Base-by-base conservation (phyloP, 2,888 invertebrate genomes). In the Noctua janthina region DNA sequence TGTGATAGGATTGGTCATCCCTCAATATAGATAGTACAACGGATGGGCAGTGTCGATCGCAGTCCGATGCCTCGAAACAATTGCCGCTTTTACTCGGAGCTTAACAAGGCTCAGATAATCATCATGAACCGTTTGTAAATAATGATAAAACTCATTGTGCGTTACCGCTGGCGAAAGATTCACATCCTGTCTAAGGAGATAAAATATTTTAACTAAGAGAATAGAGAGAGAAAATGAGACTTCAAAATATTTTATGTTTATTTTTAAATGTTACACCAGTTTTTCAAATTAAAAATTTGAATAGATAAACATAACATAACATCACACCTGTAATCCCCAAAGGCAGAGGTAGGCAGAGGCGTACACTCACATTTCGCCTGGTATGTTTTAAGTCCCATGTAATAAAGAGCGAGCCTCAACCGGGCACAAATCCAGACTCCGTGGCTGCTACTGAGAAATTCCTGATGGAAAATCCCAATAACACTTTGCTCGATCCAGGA, bases 1-100 rank as follows among this genome's bases (percentile, higher is more conserved):
- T 56, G 49, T 80, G 29, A 81, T 76, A 49, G 76, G 76, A 81
- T 81, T 81, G 49, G 39, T 29, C 39, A 70, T 20, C 23, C 56
- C 1, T 64, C 20, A 56, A 39, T 69, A 35, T 15, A 56, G 35
- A 15, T 39, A 68, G 43, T 46, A 46, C 17, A 62, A 54, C 17
- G 39, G 62, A 76, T 49, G 49, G 46, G 2, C 35, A 35, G 11
- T 66, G 59, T 35, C 15, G 17, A 39, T 49, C 39, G 79, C 17
- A 49, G 39, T 39, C 46, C 39, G 23, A 29, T 70, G 54, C 62
- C 17, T 64, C 29, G 15, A 49, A 64, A 81, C 49, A 64, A 56
- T 76, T 54, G 15, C 1, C 17, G 69, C 49, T 49, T 81, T 80
- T 62, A 69, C 13, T 51, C n/a, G 0, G 6, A 59, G 49, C 59